Base-by-base conservation (phyloP, 2,888 invertebrate species). In the Drosophila crucigera region DNA sequence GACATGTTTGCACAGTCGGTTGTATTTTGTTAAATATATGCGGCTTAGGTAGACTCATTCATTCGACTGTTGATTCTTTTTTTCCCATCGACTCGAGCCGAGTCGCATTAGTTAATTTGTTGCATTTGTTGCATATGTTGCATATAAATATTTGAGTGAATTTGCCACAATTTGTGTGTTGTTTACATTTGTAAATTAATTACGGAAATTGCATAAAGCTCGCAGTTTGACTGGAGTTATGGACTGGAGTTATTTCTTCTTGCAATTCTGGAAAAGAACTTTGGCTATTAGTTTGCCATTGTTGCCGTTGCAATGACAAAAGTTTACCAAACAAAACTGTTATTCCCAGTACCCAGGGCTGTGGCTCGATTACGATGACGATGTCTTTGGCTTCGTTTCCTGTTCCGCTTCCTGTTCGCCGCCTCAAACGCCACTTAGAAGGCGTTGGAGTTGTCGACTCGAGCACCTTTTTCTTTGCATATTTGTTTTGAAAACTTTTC, bases 381-480 rank as follows among this genome's bases (percentile, higher is more conserved):
- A 63, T 52, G 61, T 10, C 41, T 56, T 43, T 6, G 54, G 50
- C 37, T 49, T 30, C 65, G 71, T 78, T 78, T 70, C 78, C 75
- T 61, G 47, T 74, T 78, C 68, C 63, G 71, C 71, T 75, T 70
- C 78, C 75, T 61, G 47, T 74, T 68, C 68, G 41, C 56, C 54
- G 30, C 37, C 53, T 59, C 55, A 55, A 49, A 37, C 25, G 65
- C 54, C 74, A 77, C 81, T 75, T 76, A 71, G 75, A 68, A 72
- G 81, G 72, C 80, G 75, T 80, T 75, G 72, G 64, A 80, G 58
- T 69, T 55, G 63, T 68, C 68, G 68, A 65, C 59, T 77, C 63
- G 75, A 78, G 85, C 86, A 88, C 88, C 88, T 85, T 83, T 85
- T 85, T 82, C 88, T 88, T 86, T 85, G 88, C 80, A 85, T 86